Conservation (phyloP, 2,888 invertebrate genomes). For the Sarcophaga variegata region DNA sequence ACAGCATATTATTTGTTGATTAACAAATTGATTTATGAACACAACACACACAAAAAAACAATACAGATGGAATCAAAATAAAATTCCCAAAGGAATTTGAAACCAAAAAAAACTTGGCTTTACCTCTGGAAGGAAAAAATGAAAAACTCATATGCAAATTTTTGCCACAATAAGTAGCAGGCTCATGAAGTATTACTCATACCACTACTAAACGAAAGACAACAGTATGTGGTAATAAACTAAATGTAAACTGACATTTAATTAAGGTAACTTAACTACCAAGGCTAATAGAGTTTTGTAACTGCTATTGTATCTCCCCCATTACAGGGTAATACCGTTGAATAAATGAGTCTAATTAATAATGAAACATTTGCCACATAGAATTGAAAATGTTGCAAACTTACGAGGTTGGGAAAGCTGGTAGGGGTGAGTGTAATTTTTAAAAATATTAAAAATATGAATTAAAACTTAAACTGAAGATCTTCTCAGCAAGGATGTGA, state of each 20-base stretch:
- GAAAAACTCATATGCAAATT: slow-evolving; percentile 76
- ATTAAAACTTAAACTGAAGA: no score
- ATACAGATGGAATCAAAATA: slow-evolving; percentile 68
- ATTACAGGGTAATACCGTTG: slow-evolving; percentile 6
- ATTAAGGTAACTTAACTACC: slow-evolving; percentile 79
- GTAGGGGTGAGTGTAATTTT: background rate
- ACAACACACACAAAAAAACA: slow-evolving; percentile 71
- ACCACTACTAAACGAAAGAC: background rate
- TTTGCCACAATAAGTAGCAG: slow-evolving; percentile 50
- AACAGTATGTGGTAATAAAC: slow-evolving; percentile 8
- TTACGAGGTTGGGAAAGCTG: background rate
- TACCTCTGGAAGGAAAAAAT: background rate
- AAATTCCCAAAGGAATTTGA: slow-evolving; percentile 42
- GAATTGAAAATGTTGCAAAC: slow-evolving; percentile 65
- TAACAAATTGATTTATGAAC: slow-evolving; percentile 81
- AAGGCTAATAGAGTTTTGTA: slow-evolving; percentile 58
- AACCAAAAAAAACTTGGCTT: slow-evolving; percentile 6
- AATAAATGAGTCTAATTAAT: slow-evolving; percentile 81
- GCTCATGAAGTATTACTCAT: slow-evolving; percentile 29
- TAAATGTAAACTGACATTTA: slow-evolving; percentile 77
- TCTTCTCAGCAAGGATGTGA: no score
- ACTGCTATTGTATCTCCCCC: background rate
- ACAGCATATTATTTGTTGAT: slow-evolving; percentile 73
- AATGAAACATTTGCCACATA: slow-evolving; percentile 81
- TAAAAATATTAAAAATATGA: background rate